These are phyloP conservation scores for Pseudopodoces humilis DNA, from an alignment of 2,113 vertebrate genomes.

Conservation along the genomic window DNA sequence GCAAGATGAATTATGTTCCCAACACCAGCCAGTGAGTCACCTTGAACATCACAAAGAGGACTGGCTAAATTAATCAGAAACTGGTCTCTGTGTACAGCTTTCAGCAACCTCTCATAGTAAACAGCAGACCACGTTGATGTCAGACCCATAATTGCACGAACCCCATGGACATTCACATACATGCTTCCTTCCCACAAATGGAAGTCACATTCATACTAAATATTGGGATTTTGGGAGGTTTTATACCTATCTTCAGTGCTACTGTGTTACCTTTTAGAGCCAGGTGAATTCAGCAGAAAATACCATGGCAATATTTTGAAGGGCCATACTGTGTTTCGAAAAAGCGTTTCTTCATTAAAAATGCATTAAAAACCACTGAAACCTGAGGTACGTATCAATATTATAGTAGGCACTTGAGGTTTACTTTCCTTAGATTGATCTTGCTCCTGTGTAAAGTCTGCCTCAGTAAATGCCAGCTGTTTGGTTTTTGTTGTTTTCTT, in stretches of 20 bases:
- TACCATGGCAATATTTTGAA: background rate
- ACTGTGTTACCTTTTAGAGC: background rate
- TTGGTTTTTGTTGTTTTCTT: background rate
- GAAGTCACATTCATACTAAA: background rate
- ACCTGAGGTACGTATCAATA: constrained; percentile 12
- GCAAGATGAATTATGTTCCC: background rate
- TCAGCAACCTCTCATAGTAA: background rate
- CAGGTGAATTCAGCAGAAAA: background rate
- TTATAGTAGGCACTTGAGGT: constrained; percentile 27
- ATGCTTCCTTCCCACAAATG: background rate
- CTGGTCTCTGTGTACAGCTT: background rate
- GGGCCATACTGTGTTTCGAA: background rate
- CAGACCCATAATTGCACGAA: background rate
- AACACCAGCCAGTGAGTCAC: background rate
- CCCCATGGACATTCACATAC: background rate
- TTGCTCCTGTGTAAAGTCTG: constrained; percentile 11
- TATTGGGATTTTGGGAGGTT: background rate
- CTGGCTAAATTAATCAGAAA: background rate
- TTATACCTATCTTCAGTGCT: background rate
- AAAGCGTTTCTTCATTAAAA: constrained; percentile 20
- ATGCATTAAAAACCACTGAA: background rate
- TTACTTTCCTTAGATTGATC: constrained; percentile 39
- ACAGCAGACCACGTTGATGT: background rate
- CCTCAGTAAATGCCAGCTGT: background rate
- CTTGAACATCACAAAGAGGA: background rate